Conservation (phyloP, 2,888 invertebrate genomes). For the Tortrix viridana region DNA sequence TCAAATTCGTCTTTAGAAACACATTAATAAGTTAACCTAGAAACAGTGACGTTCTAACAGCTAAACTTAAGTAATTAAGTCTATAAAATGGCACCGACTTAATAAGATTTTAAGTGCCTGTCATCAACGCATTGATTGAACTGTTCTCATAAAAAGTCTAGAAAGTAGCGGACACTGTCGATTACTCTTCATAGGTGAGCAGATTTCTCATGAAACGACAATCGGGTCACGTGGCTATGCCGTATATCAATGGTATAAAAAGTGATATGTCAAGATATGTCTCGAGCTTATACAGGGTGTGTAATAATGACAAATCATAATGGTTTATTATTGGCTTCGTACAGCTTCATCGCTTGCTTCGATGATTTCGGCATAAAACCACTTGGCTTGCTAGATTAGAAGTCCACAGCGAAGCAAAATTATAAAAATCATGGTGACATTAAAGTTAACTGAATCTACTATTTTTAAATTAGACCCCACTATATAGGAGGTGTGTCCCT, state of each 20-base stretch:
- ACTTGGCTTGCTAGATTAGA: too few relatives aligned
- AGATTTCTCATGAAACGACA: constrained; percentile 14
- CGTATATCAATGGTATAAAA: constrained; percentile 45
- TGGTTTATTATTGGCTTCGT: too few relatives aligned
- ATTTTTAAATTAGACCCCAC: too few relatives aligned
- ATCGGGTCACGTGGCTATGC: constrained; percentile 6
- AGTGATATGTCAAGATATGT: constrained; percentile 7
- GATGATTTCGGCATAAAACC: too few relatives aligned
- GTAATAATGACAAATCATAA: too few relatives aligned
- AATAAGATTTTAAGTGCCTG: not conserved
- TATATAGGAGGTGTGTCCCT: too few relatives aligned
- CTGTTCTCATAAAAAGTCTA: not conserved
- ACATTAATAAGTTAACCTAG: too few relatives aligned
- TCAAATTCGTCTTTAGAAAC: too few relatives aligned
- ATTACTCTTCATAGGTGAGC: not conserved
- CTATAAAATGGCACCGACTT: not conserved
- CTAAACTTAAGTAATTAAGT: not conserved
- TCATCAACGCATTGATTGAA: not conserved
- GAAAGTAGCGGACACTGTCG: constrained; percentile 9
- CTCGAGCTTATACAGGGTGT: not conserved
- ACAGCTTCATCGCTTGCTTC: too few relatives aligned
- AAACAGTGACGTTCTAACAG: not conserved
- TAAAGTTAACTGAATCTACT: too few relatives aligned
- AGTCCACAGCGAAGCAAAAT: too few relatives aligned
- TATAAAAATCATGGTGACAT: too few relatives aligned